Percentiles rank a stretch among this genome's conserved stretches.
phyloP scores from a whole-genome alignment of 2,888 invertebrate genomes.

The Thecocarcelia acutangulata region DNA sequence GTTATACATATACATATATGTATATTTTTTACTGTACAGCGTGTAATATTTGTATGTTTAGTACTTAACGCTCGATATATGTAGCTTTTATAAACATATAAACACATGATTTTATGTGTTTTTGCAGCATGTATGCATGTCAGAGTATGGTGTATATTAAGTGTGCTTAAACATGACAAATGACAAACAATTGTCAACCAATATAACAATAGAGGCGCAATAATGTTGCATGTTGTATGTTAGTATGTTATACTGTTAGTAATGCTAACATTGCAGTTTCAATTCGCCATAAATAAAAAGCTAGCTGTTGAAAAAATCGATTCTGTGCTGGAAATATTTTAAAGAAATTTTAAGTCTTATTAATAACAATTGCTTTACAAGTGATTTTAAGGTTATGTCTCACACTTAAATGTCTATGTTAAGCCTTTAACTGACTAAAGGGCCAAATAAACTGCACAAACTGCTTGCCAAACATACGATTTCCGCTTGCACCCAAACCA shows the following conservation, averaged over 20 bases:
- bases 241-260: constrained; percentile 29
- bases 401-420: no score
- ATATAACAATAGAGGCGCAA: constrained; percentile 61
- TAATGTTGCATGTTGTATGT: constrained; percentile 32
- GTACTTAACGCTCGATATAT: constrained; percentile 47
- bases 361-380: no score
- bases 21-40: constrained; percentile 16
- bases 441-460: no score
- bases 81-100: background rate
- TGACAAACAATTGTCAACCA: constrained; percentile 71
- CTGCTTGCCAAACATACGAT: no score
- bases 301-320: no score
- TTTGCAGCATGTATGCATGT: background rate
- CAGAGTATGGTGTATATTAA: constrained; percentile 53
- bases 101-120: background rate
- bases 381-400: no score
- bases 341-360: no score
- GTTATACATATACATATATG: no score
- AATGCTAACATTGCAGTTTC: constrained; percentile 36
- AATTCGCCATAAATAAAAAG: background rate
- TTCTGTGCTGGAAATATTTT: no score
- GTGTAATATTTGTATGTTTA: constrained; percentile 37
- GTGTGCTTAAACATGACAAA: constrained; percentile 69
- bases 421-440: no score
- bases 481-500: no score